Base-by-base conservation (phyloP, 2,113 vertebrate species). In the Sardina pilchardus region DNA sequence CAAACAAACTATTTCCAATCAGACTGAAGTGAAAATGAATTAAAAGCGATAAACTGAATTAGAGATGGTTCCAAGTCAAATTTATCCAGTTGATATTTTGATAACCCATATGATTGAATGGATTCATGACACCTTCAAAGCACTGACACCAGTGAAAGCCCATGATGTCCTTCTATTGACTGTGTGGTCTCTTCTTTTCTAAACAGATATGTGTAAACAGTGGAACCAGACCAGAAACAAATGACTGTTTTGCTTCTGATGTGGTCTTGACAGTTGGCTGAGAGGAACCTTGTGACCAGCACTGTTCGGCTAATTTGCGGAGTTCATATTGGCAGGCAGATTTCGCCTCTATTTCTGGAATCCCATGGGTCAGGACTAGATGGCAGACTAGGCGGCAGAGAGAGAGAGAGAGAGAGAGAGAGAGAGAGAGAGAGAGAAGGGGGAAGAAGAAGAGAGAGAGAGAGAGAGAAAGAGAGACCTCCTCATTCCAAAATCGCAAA, bases 191-290 rank as follows among this genome's bases (percentile, higher is more conserved):
- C 63, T 30, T 67, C 21, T 21, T 36, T 56, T 84, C 17, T 8
- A 84, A 81, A 48, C 81, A 45, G 56, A 82, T 82, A 85, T 59
- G 53, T 24, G 53, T 84, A 93, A 92, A 93, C 91, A 90, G 93
- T 93, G 91, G 92, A 92, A 88, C 90, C 90, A 92, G 92, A 89
- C 93, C 87, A 44, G 94, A 95, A 59, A 4, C 19, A 59, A 59
- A 59, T 59, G 19, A 59, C 5, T 16, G 3, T 50, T 50, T 50
- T 17, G 48, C 10, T 14, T 50, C 48, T 50, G 48, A 42, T 42
- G 12, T 14, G 7, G 12, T 9, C 12, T 14, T 47, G 45, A 47
- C 45, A 59, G 19, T 59, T 21, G 53, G 5, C 53, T 30, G 56
- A 39, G 81, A 84, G 34, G 67, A 83, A 75, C 59, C 50, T 83